Percentiles rank a stretch among this genome's conserved stretches.
Conservation (phyloP, 2,888 invertebrate genomes). For the Eugnorisma glareosa region DNA sequence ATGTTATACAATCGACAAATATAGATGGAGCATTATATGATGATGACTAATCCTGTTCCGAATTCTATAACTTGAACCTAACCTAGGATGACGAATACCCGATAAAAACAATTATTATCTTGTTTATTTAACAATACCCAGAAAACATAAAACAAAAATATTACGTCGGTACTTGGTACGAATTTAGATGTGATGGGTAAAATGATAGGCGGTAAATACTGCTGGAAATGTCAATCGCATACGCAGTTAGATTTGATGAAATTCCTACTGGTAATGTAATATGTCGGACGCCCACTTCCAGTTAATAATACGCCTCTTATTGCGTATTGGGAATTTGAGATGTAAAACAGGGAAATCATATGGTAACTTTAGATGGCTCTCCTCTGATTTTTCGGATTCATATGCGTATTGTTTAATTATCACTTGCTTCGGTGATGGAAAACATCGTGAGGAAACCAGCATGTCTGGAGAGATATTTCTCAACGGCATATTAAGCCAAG, state of each 20-base stretch:
- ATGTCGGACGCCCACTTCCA: constrained; percentile 62
- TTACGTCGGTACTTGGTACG: constrained; percentile 2
- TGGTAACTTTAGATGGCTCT: neutral
- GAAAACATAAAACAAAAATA: constrained; percentile 30
- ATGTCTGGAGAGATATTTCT: too few species aligned
- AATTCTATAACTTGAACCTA: constrained; percentile 32
- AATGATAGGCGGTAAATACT: constrained; percentile 35
- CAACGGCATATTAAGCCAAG: too few species aligned
- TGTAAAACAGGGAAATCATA: constrained; percentile 23
- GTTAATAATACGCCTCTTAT: constrained; percentile 55
- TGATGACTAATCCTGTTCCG: constrained; percentile 1
- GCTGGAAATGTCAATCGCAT: constrained; percentile 30
- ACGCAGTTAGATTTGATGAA: constrained; percentile 49
- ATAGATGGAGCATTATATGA: neutral
- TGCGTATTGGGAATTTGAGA: constrained; percentile 57
- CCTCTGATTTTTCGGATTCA: too few species aligned
- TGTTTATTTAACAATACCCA: constrained; percentile 34
- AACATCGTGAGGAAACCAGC: too few species aligned
- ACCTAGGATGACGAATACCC: constrained; percentile 34
- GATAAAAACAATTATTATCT: constrained; percentile 25
- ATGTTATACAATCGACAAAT: too few species aligned
- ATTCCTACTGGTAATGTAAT: constrained; percentile 51
- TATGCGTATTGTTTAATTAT: too few species aligned
- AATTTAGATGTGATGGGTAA: constrained; percentile 50
- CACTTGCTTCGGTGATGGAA: too few species aligned